Percentiles rank a stretch among this genome's conserved stretches.
phyloP scores from a whole-genome alignment of 2,113 vertebrate genomes.

The Cynopterus brachyotis region DNA sequence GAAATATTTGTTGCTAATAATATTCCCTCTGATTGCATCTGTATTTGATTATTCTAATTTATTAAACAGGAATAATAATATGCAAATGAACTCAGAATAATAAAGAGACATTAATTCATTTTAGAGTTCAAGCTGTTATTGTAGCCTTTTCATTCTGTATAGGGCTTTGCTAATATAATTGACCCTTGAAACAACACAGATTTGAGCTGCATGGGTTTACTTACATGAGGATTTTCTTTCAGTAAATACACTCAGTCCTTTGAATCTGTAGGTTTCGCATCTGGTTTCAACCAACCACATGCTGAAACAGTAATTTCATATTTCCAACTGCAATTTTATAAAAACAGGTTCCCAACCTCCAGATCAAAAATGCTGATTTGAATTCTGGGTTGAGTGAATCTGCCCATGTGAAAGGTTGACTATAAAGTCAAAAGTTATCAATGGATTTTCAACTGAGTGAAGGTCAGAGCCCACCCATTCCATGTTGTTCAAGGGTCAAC shows the following conservation, averaged over 20 bases:
- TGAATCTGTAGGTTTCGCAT: not conserved
- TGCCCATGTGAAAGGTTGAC: not conserved
- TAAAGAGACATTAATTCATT: conserved; percentile 68
- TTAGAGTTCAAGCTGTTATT: conserved; percentile 58
- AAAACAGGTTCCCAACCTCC: not conserved
- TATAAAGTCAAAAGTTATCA: not conserved
- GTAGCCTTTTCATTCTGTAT: conserved; percentile 40
- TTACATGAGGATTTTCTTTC: not conserved
- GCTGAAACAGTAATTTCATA: not conserved
- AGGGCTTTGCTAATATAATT: not conserved
- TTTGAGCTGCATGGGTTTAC: not conserved
- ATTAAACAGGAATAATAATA: conserved; percentile 58
- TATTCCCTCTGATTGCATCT: conserved; percentile 66
- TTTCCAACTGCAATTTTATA: not conserved
- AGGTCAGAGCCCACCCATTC: not conserved
- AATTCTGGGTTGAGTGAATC: not conserved
- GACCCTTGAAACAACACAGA: not conserved
- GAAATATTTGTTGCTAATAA: conserved; percentile 68
- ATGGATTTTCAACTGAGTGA: not conserved
- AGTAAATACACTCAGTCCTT: not conserved
- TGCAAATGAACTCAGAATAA: conserved; percentile 74
- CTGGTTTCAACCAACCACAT: not conserved
- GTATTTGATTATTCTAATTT: conserved; percentile 74
- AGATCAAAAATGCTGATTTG: not conserved
- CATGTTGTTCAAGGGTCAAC: not conserved